Percentiles rank a stretch among this genome's conserved stretches.
Evolutionary conservation across 1,140 invertebrate species (phyloP).

Genomic region (Pissodes strobi): DNA sequence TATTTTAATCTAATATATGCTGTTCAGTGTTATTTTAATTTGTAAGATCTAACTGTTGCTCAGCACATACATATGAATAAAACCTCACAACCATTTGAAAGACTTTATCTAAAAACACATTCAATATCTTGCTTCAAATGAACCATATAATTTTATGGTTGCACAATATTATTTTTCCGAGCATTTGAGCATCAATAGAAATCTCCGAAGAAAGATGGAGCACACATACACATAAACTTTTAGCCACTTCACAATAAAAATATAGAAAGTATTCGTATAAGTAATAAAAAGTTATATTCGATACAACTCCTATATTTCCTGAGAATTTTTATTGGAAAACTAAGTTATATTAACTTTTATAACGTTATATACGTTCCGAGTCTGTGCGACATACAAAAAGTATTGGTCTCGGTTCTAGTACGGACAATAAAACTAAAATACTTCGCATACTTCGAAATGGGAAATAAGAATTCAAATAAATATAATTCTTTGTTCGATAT

Average conservation of each 20-base stretch:
- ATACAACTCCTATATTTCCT: constrained; percentile 33
- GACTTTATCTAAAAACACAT: too few relatives aligned
- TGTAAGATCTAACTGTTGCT: too few relatives aligned
- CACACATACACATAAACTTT: constrained; percentile 24
- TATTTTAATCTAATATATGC: too few relatives aligned
- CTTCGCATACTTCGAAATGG: constrained; percentile 16
- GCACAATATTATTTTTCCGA: constrained; percentile 5
- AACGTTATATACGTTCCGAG: constrained; percentile 31
- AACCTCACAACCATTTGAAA: too few relatives aligned
- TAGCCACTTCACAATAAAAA: constrained; percentile 33
- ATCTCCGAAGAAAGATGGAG: constrained; percentile 7
- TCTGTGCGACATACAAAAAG: constrained; percentile 28
- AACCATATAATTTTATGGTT: not conserved
- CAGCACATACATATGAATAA: too few relatives aligned
- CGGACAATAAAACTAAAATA: constrained; percentile 38
- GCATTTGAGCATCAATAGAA: constrained; percentile 3
- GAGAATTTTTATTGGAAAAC: constrained; percentile 39
- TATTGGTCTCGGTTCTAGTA: constrained; percentile 21
- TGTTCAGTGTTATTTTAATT: too few relatives aligned
- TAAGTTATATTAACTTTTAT: constrained; percentile 40
- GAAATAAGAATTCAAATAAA: constrained; percentile 21
- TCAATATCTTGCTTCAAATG: too few relatives aligned
- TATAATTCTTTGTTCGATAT: constrained; percentile 19
- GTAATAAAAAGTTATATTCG: constrained; percentile 40
- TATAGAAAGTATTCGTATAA: constrained; percentile 30